A percentile compares a stretch with the other conserved stretches of the same genome.
Evolutionary conservation across 1,140 invertebrate genomes (phyloP).

Genomic region (Wiebesia pumilae): DNA sequence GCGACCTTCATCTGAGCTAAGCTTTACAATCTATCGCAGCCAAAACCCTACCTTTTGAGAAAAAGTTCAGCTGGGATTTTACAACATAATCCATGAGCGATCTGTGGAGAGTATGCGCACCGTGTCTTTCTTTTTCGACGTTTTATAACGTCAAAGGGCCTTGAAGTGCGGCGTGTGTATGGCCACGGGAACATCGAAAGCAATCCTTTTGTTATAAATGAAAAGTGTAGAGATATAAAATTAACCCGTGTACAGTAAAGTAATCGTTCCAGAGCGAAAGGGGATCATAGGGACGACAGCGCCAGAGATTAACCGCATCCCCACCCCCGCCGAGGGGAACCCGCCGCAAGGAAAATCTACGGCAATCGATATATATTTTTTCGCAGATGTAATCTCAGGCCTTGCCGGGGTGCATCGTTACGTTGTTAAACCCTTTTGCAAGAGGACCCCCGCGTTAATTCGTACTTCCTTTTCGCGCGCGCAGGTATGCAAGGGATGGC

Average conservation of each 20-base stretch:
- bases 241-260: slow-evolving; percentile 29
- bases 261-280: neutral
- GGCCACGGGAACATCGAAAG: neutral
- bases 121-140: neutral
- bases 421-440: slow-evolving; percentile 7
- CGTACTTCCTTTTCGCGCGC: neutral
- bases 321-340: too few species aligned
- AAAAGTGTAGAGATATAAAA: slow-evolving; percentile 12
- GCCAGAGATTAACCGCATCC: slow-evolving; percentile 18
- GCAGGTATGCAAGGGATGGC: neutral
- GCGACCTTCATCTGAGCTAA: slow-evolving; percentile 6
- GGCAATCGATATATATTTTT: slow-evolving; percentile 35
- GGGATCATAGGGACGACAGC: neutral
- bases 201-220: neutral
- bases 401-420: neutral
- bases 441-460: neutral
- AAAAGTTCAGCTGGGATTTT: slow-evolving; percentile 45
- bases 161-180: neutral
- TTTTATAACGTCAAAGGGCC: too few species aligned
- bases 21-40: neutral
- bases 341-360: neutral
- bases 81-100: slow-evolving; percentile 44
- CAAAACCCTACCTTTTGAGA: neutral
- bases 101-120: neutral
- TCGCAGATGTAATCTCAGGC: slow-evolving; percentile 4